These are phyloP conservation scores for Schizaphis graminum DNA, from an alignment of 2,888 invertebrate species.

Conservation along the genomic window DNA sequence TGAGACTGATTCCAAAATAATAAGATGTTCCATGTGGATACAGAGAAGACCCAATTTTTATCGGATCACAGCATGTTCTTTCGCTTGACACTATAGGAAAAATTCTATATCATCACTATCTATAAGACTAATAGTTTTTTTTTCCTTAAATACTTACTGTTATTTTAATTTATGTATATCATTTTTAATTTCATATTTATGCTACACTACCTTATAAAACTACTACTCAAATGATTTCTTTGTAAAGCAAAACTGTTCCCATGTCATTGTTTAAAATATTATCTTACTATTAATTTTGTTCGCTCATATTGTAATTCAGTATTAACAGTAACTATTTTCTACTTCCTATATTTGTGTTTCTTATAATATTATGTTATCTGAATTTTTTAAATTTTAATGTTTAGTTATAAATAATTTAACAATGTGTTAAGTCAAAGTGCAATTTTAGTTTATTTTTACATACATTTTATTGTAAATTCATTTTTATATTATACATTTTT, in stretches of 20 bases:
- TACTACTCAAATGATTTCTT: neutral
- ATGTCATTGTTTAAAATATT: neutral
- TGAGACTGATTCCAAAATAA: no score
- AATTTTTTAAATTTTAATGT: constrained; percentile 20
- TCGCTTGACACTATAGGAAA: neutral
- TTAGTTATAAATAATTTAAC: constrained; percentile 51
- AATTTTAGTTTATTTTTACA: constrained; percentile 61
- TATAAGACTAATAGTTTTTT: neutral
- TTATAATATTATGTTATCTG: neutral
- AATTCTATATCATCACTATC: neutral
- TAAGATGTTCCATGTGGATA: no score
- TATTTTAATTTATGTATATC: neutral
- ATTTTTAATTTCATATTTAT: neutral
- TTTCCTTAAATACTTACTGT: neutral
- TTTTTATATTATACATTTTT: constrained; percentile 49
- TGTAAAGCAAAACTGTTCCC: neutral
- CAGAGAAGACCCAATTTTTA: no score
- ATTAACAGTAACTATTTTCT: constrained; percentile 52
- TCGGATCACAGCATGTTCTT: no score
- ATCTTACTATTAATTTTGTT: neutral
- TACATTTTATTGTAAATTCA: constrained; percentile 51
- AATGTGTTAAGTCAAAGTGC: constrained; percentile 53
- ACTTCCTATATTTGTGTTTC: constrained; percentile 44
- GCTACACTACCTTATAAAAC: neutral
- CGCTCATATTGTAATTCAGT: constrained; percentile 22